These are phyloP conservation scores for Pogonocherus hispidulus DNA, from an alignment of 2,888 invertebrate genomes.

Conservation along the genomic window DNA sequence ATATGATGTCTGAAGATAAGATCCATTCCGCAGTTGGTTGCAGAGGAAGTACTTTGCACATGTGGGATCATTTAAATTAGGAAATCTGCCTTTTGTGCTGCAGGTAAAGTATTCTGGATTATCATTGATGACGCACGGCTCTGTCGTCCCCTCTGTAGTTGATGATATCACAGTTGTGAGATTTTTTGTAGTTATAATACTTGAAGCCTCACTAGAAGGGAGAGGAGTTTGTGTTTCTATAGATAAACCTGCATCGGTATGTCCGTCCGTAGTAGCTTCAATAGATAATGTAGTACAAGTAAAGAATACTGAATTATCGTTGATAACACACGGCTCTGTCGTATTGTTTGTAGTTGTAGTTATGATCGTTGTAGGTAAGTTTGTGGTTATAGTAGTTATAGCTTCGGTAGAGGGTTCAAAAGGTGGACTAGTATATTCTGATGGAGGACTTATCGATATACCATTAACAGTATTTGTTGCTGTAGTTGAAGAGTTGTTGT, in stretches of 20 bases:
- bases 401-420: no score
- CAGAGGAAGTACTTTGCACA: conserved; percentile 66
- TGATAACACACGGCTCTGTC: conserved; percentile 16
- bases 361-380: no score
- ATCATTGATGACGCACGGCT: background rate
- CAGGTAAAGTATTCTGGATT: conserved; percentile 40
- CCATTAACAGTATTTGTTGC: background rate
- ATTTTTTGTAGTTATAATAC: background rate
- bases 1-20: conserved; percentile 64
- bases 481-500: background rate
- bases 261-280: no score
- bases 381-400: no score
- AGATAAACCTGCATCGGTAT: no score
- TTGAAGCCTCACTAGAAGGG: background rate
- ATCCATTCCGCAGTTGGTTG: conserved; percentile 60
- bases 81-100: conserved; percentile 66
- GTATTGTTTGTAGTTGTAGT: no score
- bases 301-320: conserved; percentile 36
- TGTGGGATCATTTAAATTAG: conserved; percentile 63
- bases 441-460: background rate
- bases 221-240: no score
- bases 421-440: no score
- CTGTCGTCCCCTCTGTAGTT: no score
- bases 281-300: conserved; percentile 35
- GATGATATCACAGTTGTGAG: background rate